phyloP scores from a whole-genome alignment of 2,888 invertebrate genomes.

The Brachycybe producta region DNA sequence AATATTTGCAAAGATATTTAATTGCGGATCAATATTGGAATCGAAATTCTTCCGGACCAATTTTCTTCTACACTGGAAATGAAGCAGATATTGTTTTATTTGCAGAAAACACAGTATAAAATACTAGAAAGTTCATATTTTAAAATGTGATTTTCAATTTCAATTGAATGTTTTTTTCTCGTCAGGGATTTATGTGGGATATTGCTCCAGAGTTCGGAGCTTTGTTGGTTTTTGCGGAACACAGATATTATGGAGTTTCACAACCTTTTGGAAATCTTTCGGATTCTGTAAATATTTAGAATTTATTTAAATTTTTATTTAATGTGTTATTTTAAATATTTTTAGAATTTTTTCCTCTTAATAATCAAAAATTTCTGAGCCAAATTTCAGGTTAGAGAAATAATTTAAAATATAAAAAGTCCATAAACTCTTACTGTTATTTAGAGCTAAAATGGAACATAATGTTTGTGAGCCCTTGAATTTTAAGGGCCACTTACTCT shows the following conservation, averaged over 20 bases:
- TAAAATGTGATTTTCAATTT: no score
- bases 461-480: no score
- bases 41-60: conserved; percentile 55
- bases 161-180: conserved; percentile 23
- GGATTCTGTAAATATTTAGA: neutral
- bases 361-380: no score
- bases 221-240: conserved; percentile 80
- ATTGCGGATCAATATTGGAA: conserved; percentile 62
- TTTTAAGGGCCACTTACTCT: neutral
- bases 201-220: conserved; percentile 66
- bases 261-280: conserved; percentile 75
- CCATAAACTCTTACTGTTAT: no score
- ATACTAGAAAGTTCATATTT: no score
- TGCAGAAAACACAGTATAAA: conserved; percentile 74
- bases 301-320: neutral
- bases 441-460: no score
- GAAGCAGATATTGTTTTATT: conserved; percentile 85
- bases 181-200: conserved; percentile 81
- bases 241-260: conserved; percentile 86
- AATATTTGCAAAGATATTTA: conserved; percentile 67
- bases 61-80: conserved; percentile 91
- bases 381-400: no score
- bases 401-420: no score
- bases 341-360: neutral
- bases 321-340: neutral